Percentiles rank a stretch among this genome's conserved stretches.
Conservation (phyloP, 2,797 vertebrate genomes). For the Artibeus lituratus region DNA sequence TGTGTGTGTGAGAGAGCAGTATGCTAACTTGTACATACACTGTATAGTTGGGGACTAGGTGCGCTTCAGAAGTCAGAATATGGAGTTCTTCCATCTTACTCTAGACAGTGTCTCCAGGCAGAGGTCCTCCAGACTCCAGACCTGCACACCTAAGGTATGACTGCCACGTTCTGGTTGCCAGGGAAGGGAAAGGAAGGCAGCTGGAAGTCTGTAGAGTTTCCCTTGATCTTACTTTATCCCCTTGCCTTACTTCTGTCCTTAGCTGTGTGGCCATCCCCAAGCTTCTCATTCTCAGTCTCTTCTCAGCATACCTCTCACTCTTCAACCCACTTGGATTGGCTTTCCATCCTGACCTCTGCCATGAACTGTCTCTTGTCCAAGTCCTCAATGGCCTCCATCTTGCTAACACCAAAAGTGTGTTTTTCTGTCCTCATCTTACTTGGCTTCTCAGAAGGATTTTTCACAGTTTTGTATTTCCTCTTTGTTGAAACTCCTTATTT, state of each 20-base stretch:
- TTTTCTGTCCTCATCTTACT: not conserved
- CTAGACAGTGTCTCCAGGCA: not conserved
- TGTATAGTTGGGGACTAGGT: not conserved
- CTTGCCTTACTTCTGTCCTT: not conserved
- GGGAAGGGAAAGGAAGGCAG: not conserved
- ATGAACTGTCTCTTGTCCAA: not conserved
- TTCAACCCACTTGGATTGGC: not conserved
- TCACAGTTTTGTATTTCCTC: not conserved
- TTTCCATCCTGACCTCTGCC: not conserved
- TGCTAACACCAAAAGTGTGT: not conserved
- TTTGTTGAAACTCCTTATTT: not conserved
- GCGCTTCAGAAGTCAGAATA: not conserved
- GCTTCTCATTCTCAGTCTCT: not conserved
- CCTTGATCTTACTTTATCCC: not conserved
- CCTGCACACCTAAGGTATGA: not conserved
- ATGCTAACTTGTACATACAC: not conserved
- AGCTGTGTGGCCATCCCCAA: not conserved
- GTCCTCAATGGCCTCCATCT: not conserved
- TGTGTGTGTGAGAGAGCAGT: not conserved
- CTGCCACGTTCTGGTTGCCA: not conserved
- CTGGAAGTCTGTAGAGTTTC: not conserved
- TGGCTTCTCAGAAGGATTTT: not conserved
- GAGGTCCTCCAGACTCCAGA: not conserved
- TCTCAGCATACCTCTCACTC: not conserved
- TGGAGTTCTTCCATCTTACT: not conserved